These are phyloP conservation scores for Charina bottae DNA, from an alignment of 2,113 vertebrate genomes.

Conservation along the genomic window DNA sequence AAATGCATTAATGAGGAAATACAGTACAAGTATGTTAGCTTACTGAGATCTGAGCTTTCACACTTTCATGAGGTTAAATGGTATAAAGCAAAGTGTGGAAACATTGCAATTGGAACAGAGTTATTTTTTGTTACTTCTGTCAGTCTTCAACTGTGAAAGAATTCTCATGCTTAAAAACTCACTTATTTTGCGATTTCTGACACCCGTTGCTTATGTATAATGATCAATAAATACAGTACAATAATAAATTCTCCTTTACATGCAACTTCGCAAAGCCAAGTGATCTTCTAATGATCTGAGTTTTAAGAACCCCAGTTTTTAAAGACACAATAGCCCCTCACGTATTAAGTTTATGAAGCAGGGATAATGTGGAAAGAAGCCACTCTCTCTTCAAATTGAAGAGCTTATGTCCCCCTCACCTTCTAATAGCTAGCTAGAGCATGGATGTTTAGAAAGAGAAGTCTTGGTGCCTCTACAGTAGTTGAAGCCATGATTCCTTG, in stretches of 20 bases:
- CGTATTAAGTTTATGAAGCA: not conserved
- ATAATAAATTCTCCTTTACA: not conserved
- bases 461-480: not conserved
- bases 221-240: not conserved
- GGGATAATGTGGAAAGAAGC: not conserved
- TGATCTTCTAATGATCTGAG: not conserved
- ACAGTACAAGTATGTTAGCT: slow-evolving; percentile 18
- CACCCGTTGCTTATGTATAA: not conserved
- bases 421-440: not conserved
- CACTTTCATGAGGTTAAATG: not conserved
- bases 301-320: not conserved
- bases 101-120: not conserved
- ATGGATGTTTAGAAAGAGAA: not conserved
- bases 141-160: not conserved
- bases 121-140: not conserved
- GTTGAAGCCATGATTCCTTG: not conserved
- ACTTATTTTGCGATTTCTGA: not conserved
- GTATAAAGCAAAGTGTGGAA: not conserved
- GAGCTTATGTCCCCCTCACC: not conserved
- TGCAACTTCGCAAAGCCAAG: not conserved
- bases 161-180: not conserved
- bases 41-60: not conserved
- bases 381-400: not conserved
- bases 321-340: not conserved
- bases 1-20: not conserved